Percentiles rank a stretch among this genome's conserved stretches.
phyloP scores from a whole-genome alignment of 2,797 vertebrate genomes.

The Buceros bicornis region DNA sequence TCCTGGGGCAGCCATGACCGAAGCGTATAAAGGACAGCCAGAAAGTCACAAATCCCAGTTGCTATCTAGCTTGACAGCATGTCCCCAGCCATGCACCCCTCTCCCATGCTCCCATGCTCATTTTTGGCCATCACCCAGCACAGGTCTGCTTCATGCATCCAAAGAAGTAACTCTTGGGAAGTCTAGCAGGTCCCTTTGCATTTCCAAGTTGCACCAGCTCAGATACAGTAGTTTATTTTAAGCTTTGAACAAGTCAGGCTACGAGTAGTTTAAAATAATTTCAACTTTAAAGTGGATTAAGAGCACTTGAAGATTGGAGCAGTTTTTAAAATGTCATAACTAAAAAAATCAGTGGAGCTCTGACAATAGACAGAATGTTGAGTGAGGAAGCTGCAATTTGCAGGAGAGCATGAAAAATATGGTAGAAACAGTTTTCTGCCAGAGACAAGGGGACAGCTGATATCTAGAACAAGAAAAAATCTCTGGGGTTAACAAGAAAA shows the following conservation, averaged over 20 bases:
- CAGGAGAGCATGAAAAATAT: background rate
- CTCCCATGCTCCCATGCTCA: accelerated
- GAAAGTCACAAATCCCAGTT: background rate
- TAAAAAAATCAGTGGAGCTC: background rate
- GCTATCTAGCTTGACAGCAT: background rate
- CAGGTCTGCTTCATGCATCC: background rate
- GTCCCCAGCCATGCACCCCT: background rate
- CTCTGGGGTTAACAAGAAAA: background rate
- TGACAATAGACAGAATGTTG: background rate
- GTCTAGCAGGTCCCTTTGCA: background rate
- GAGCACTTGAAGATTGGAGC: background rate
- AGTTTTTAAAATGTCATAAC: background rate
- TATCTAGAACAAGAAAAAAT: background rate
- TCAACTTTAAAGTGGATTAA: background rate
- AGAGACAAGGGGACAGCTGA: background rate
- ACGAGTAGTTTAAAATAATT: background rate
- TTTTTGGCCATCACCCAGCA: background rate
- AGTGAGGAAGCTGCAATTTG: background rate
- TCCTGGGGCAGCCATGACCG: background rate
- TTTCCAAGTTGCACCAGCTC: background rate
- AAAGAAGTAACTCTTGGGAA: background rate
- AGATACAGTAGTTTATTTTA: background rate
- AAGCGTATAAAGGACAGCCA: background rate
- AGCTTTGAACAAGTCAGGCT: background rate
- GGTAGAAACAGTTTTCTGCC: background rate